phyloP scores from a whole-genome alignment of 2,797 vertebrate genomes.

The Manis pentadactyla region DNA sequence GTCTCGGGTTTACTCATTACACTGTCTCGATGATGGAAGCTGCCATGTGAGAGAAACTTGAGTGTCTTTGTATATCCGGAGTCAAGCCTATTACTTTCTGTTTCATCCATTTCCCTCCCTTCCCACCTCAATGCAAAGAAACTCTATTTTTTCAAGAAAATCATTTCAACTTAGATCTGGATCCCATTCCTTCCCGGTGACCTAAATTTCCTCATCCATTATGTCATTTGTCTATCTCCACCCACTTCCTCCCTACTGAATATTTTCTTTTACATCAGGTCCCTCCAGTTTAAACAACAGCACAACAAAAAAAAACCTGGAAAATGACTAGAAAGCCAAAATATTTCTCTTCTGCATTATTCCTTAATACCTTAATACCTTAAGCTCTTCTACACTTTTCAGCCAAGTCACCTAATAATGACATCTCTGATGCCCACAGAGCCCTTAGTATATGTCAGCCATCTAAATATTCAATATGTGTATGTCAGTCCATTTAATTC shows the following conservation, averaged over 20 bases:
- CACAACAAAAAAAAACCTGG: not conserved
- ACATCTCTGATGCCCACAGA: not conserved
- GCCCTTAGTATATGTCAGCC: not conserved
- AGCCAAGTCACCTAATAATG: not conserved
- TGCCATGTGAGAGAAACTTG: not conserved
- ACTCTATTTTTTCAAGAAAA: not conserved
- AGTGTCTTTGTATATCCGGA: not conserved
- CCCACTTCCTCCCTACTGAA: not conserved
- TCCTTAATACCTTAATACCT: not conserved
- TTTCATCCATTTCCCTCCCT: not conserved
- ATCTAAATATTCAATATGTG: not conserved
- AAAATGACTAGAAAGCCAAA: not conserved
- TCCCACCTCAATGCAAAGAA: not conserved
- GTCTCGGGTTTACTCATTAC: not conserved
- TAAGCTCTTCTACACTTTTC: not conserved
- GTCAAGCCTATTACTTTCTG: not conserved
- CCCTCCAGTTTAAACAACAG: not conserved
- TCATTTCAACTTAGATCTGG: not conserved
- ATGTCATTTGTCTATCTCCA: not conserved
- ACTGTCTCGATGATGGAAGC: not conserved
- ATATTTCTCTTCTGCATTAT: not conserved
- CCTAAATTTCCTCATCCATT: not conserved
- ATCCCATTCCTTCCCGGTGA: not conserved
- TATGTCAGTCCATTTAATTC: not conserved
- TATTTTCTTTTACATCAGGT: not conserved